Conservation (phyloP, 2,797 vertebrate genomes). For the Erethizon dorsatum region DNA sequence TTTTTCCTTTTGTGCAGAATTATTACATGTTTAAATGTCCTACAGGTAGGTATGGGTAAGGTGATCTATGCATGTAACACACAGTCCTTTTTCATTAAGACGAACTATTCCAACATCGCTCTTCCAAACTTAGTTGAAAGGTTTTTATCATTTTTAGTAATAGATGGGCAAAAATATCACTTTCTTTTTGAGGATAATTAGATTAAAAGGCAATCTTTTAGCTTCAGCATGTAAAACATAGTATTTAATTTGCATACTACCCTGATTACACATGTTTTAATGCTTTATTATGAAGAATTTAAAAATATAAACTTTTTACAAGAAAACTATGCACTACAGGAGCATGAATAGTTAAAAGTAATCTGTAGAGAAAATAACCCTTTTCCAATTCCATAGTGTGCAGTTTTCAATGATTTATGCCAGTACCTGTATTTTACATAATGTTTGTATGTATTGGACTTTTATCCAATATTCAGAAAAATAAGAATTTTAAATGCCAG, state of each 20-base stretch:
- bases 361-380: not conserved
- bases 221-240: not conserved
- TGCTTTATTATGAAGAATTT: not conserved
- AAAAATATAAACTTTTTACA: not conserved
- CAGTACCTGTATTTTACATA: not conserved
- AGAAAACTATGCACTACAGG: not conserved
- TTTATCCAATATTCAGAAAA: constrained; percentile 19
- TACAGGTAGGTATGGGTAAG: not conserved
- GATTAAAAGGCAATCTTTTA: not conserved
- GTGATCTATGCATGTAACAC: not conserved
- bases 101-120: not conserved
- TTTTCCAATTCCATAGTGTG: not conserved
- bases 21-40: not conserved
- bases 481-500: not conserved
- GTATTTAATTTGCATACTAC: not conserved
- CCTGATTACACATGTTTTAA: not conserved
- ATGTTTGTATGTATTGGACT: not conserved
- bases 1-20: not conserved
- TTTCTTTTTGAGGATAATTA: not conserved
- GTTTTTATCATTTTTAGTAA: not conserved
- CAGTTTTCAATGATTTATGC: not conserved
- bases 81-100: not conserved
- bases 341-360: not conserved
- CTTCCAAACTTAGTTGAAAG: not conserved
- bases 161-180: not conserved